Base-by-base conservation (phyloP, 2,888 invertebrate genomes). In the Pegoplata infirma region DNA sequence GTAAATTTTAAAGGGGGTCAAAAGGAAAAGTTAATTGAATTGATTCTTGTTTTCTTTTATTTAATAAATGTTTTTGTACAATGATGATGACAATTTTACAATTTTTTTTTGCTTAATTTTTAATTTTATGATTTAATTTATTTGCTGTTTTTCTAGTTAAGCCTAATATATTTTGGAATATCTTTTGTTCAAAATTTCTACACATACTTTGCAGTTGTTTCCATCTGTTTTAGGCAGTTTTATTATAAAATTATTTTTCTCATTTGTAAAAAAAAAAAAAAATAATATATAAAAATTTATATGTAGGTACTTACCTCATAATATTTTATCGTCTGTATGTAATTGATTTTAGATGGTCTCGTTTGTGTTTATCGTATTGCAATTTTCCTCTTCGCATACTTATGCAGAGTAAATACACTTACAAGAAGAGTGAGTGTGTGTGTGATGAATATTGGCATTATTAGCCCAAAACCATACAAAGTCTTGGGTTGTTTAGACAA, bases 1-100 rank as follows among this genome's bases (percentile, higher is more conserved):
- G 21, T 51, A 17, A 49, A 49, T 49, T 49, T 49, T n/a, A 36
- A 19, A 46, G 28, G 4, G 36, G 49, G 36, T 32, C 47, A 47
- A 17, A 49, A 36, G 36, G 21, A 49, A 63, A 49, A 49, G 49
- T 63, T 63, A 63, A 63, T 63, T 63, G 49, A 63, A 63, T 63
- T 63, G 63, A 63, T 49, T 63, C 49, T 47, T 2, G 12, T 61
- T 61, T 61, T 28, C 17, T 49, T n/a, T n/a, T 28, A 7, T 5
- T 40, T 40, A n/a, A n/a, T 40, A n/a, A 40, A n/a, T 40, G 12
- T 40, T n/a, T n/a, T n/a, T n/a, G n/a, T n/a, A 40, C 36, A 40
- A 40, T 40, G 36, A 40, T n/a, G 36, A 40, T 19, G 58, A 44
- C 44, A 44, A 36, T 44, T 17, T 44, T 58, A 44, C 14, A 40